Conservation (phyloP, 2,888 invertebrate genomes). For the Emesis furor region DNA sequence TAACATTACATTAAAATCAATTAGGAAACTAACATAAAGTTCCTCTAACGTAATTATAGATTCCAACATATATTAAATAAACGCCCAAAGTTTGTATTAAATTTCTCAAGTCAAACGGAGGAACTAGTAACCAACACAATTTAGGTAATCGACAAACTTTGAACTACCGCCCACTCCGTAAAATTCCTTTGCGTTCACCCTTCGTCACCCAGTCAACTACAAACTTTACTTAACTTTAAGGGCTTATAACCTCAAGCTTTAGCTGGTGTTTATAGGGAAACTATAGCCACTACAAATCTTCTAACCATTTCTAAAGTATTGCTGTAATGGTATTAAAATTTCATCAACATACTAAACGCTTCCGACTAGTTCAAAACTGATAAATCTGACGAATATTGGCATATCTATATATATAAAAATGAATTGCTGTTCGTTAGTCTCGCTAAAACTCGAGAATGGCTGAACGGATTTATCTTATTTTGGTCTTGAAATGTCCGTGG, state of each 20-base stretch:
- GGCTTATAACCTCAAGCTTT: slow-evolving; percentile 2
- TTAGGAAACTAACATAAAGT: slow-evolving; percentile 1
- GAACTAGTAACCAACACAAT: slow-evolving; percentile 37
- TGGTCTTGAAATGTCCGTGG: no score
- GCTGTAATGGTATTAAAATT: no score
- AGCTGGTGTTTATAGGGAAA: neutral
- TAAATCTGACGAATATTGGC: no score
- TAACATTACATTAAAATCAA: neutral
- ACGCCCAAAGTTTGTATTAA: slow-evolving; percentile 27
- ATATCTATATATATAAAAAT: no score
- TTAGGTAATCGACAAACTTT: slow-evolving; percentile 40
- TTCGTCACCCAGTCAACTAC: slow-evolving; percentile 19
- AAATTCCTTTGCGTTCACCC: slow-evolving; percentile 20
- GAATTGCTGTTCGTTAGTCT: no score
- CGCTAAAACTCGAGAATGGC: no score
- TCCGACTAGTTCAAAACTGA: no score
- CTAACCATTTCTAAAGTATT: neutral
- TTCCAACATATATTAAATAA: slow-evolving; percentile 15
- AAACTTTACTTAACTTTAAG: slow-evolving; percentile 29
- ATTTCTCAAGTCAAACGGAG: slow-evolving; percentile 30
- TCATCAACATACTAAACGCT: no score
- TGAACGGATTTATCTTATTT: no score
- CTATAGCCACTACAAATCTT: neutral
- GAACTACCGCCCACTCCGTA: slow-evolving; percentile 10
- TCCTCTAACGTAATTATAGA: neutral